These are phyloP conservation scores for Hirundo rustica DNA, from an alignment of 2,797 vertebrate species.

Conservation along the genomic window DNA sequence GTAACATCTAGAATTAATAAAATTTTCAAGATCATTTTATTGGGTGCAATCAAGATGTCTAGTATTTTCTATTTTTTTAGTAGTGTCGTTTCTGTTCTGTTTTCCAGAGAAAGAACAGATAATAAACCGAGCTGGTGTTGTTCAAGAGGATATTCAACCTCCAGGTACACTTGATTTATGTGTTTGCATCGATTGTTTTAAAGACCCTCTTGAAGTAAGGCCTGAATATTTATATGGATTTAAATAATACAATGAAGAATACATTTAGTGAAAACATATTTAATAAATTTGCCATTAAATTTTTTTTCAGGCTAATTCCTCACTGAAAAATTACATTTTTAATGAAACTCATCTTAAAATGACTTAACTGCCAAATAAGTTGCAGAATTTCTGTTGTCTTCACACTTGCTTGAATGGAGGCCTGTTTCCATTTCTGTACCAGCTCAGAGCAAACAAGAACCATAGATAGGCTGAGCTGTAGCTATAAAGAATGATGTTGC, in stretches of 20 bases:
- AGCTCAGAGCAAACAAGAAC: background rate
- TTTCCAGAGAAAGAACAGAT: slow-evolving; percentile 77
- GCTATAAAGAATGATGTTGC: background rate
- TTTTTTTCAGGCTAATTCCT: background rate
- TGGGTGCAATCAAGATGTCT: background rate
- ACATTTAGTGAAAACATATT: background rate
- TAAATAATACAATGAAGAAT: background rate
- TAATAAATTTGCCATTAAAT: background rate
- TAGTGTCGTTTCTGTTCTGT: slow-evolving; percentile 29
- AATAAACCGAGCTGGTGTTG: slow-evolving; percentile 76
- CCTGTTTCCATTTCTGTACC: background rate
- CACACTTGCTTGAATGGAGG: background rate
- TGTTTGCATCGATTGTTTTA: background rate
- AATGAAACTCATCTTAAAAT: background rate
- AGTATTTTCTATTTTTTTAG: background rate
- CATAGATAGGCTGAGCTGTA: background rate
- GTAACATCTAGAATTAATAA: background rate
- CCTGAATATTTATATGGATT: background rate
- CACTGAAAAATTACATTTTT: background rate
- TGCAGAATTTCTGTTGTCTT: background rate
- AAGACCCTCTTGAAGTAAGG: background rate
- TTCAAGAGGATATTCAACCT: slow-evolving; percentile 81
- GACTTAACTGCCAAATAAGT: background rate
- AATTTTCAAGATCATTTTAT: background rate
- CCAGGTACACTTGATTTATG: slow-evolving; percentile 53